A percentile compares a stretch with the other conserved stretches of the same genome.
Conservation (phyloP, 2,888 invertebrate species). For the Drosophila meridiana region DNA sequence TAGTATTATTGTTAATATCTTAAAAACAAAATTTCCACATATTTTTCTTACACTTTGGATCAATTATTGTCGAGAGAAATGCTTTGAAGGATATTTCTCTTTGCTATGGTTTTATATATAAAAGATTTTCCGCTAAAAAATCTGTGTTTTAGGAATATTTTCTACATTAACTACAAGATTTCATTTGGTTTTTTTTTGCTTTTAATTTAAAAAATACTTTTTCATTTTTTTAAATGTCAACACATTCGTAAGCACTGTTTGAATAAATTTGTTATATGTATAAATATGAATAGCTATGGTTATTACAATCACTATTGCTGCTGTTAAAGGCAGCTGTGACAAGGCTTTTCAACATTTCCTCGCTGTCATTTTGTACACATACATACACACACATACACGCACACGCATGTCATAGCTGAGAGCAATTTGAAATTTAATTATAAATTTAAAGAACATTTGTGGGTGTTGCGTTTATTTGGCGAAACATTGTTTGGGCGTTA, state of each 20-base stretch:
- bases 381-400: background rate
- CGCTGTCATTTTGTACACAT: slow-evolving; percentile 32
- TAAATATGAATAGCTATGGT: slow-evolving; percentile 24
- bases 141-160: background rate
- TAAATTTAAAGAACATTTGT: slow-evolving; percentile 59
- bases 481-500: slow-evolving; percentile 73
- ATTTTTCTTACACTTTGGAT: too few relatives aligned
- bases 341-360: slow-evolving; percentile 54
- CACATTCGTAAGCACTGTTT: slow-evolving; percentile 11
- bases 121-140: too few relatives aligned
- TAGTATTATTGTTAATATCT: too few relatives aligned
- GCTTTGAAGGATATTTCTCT: too few relatives aligned
- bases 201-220: background rate
- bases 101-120: too few relatives aligned
- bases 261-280: too few relatives aligned
- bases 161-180: background rate
- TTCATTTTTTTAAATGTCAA: background rate
- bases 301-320: slow-evolving; percentile 26
- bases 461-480: slow-evolving; percentile 56
- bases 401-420: slow-evolving; percentile 24
- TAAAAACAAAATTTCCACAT: too few relatives aligned
- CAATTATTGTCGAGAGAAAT: too few relatives aligned
- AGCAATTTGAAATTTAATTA: slow-evolving; percentile 70
- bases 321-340: slow-evolving; percentile 25
- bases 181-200: background rate